These are phyloP conservation scores for Axis porcinus DNA, from an alignment of 2,113 vertebrate genomes.

Conservation along the genomic window DNA sequence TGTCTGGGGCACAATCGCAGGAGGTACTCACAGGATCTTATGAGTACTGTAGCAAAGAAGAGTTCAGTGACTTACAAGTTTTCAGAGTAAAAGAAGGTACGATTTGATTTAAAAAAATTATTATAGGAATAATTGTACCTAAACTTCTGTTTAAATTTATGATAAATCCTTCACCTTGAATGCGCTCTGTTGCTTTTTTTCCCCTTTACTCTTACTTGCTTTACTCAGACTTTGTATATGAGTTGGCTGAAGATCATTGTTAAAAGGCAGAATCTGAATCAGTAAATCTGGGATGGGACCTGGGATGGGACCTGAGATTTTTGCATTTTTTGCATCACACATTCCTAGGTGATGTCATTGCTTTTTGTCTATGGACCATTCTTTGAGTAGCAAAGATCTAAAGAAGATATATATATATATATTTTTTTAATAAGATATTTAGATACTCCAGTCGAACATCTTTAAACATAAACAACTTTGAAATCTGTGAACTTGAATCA, in stretches of 20 bases:
- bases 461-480: not conserved
- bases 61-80: not conserved
- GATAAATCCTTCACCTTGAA: not conserved
- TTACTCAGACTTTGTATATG: not conserved
- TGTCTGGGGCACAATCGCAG: not conserved
- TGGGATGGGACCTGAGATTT: not conserved
- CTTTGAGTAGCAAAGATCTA: not conserved
- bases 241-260: not conserved
- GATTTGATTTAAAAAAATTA: not conserved
- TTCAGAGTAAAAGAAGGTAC: not conserved
- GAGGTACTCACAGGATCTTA: not conserved
- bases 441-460: not conserved
- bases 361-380: not conserved
- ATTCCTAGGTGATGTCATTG: not conserved
- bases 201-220: not conserved
- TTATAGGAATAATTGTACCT: not conserved
- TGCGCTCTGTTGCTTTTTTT: not conserved
- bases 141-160: not conserved
- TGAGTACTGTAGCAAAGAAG: not conserved
- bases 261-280: not conserved
- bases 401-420: too few relatives aligned
- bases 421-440: too few relatives aligned
- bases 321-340: not conserved
- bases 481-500: not conserved
- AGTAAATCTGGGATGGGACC: not conserved